These are phyloP conservation scores for Cyprinella venusta DNA, from an alignment of 2,797 vertebrate genomes.

Conservation along the genomic window DNA sequence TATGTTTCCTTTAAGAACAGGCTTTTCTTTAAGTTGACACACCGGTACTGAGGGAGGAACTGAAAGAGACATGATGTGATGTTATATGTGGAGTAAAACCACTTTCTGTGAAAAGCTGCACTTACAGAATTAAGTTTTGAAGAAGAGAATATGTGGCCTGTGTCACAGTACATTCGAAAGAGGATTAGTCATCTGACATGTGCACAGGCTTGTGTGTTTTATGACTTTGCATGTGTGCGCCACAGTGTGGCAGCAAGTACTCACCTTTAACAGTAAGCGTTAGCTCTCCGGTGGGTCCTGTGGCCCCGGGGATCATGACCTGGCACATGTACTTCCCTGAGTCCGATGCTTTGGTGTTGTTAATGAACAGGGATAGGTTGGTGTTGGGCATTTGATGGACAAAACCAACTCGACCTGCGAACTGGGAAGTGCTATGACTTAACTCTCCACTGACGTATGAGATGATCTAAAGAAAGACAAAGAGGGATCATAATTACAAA, in stretches of 20 bases:
- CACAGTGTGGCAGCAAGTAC: slow-evolving; percentile 2
- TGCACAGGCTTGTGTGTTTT: neutral
- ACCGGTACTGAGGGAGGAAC: slow-evolving; percentile 82
- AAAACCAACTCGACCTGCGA: slow-evolving; percentile 76
- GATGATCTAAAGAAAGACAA: slow-evolving; percentile 76
- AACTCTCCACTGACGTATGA: slow-evolving; percentile 67
- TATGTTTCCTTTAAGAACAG: slow-evolving; percentile 79
- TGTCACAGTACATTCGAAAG: neutral
- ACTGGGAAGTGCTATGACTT: slow-evolving; percentile 53
- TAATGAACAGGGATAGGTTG: slow-evolving; percentile 84
- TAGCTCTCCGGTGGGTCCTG: slow-evolving; percentile 46
- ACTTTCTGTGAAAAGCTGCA: neutral
- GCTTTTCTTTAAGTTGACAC: slow-evolving; percentile 77
- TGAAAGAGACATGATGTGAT: slow-evolving; percentile 58
- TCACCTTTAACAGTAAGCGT: slow-evolving; percentile 74
- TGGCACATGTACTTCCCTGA: slow-evolving; percentile 84
- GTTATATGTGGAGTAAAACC: neutral
- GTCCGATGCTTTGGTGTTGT: slow-evolving; percentile 80
- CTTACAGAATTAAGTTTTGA: neutral
- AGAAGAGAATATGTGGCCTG: neutral
- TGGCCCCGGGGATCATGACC: slow-evolving; percentile 60
- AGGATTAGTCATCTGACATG: neutral
- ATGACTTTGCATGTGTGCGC: neutral
- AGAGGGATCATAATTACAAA: too few species aligned
- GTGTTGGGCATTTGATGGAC: slow-evolving; percentile 61